Evolutionary conservation across 2,888 invertebrate genomes (phyloP).

Genomic region (Biston betularia): DNA sequence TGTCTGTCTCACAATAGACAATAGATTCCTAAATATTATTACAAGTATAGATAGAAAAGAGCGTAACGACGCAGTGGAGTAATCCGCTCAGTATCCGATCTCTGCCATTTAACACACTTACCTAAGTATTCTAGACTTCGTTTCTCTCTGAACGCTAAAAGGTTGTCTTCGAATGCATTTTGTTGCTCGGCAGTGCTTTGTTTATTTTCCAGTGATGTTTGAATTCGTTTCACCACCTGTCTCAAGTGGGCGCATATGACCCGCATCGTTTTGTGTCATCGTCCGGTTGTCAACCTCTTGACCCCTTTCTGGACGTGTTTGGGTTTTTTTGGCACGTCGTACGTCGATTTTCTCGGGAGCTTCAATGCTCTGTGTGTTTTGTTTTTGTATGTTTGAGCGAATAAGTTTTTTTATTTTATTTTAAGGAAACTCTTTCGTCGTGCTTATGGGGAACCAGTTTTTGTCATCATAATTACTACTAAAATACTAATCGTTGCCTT

Average conservation of each 20-base stretch:
- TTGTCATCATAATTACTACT: too few species aligned
- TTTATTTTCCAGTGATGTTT: slow-evolving; percentile 3
- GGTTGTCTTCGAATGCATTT: background rate
- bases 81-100: slow-evolving; percentile 22
- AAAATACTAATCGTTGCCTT: too few species aligned
- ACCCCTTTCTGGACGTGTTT: slow-evolving; percentile 18
- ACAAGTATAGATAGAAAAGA: slow-evolving; percentile 41
- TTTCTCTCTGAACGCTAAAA: background rate
- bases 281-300: slow-evolving; percentile 22
- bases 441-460: too few species aligned
- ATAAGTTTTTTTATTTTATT: background rate
- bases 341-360: background rate
- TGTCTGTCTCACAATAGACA: slow-evolving; percentile 68
- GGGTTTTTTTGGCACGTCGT: slow-evolving; percentile 17
- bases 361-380: background rate
- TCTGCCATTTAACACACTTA: slow-evolving; percentile 1
- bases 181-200: background rate
- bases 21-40: slow-evolving; percentile 53
- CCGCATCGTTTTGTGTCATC: slow-evolving; percentile 14
- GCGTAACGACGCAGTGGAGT: slow-evolving; percentile 15
- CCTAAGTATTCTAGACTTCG: background rate
- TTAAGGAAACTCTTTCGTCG: background rate
- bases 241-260: slow-evolving; percentile 12
- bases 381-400: background rate
- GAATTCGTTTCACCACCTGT: slow-evolving; percentile 21